Base-by-base conservation (phyloP, 2,888 invertebrate species). In the Eulithis prunata region DNA sequence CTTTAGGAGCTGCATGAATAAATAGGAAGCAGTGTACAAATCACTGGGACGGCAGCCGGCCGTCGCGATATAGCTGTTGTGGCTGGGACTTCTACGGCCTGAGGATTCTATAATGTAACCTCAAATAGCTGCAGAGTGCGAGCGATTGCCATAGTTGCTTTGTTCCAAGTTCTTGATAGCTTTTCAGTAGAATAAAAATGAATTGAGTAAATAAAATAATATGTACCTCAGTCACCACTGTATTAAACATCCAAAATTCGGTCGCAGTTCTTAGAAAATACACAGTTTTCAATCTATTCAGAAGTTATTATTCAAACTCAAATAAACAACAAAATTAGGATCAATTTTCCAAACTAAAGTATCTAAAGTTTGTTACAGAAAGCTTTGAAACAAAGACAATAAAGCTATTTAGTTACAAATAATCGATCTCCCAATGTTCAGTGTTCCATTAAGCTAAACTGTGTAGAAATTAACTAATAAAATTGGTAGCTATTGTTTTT, bases 1-100 rank as follows among this genome's bases (percentile, higher is more conserved):
- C 87, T 83, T 83, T 83, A 85, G 85, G 80, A 84, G 85, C 87
- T 86, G 87, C 87, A 89, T 90, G 90, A 90, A 89, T 90, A 90
- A 90, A 88, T 88, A 89, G 88, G 88, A 89, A 89, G 78, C 83
- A 77, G 81, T 79, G 84, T 84, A 89, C 90, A 89, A 90, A 90
- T 90, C 88, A 89, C 84, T 73, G 75, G 73, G 79, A 80, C 78
- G 79, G 79, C 41, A 41, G 41, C 41, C 41, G 41, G 41, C 41
- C 41, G 41, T 71, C 73, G 76, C 77, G 77, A 80, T 83, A 78
- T 69, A 75, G 73, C 66, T 74, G 71, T 79, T 57, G 65, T 57
- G 55, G 46, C 41, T 53, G 66, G 51, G 32, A 57, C 56, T 61
- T 52, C 55, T 47, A 57, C 52, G 55, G 58, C 66, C 62, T 62